Base-by-base conservation (phyloP, 1,140 invertebrate species). In the Anagrus nilaparvatae region DNA sequence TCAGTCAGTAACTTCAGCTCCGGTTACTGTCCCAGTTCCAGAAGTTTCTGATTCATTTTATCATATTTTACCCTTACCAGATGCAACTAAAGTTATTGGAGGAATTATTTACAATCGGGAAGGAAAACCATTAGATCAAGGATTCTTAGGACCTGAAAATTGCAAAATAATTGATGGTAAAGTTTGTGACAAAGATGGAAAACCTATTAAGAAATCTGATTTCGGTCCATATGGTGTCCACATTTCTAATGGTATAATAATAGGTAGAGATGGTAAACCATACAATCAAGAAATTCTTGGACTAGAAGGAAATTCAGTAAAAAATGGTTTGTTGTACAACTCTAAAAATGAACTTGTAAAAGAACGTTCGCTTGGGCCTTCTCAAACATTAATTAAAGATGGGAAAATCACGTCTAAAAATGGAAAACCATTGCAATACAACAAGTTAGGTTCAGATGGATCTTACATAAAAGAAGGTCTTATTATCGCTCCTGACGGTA, bases 211-310 rank as follows among this genome's bases (percentile, higher is more conserved):
- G 20, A 67, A 67, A 23, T 54, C 42, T 1, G 61, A 67, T 25
- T 61, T 67, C 27, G 65, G 65, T 5, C 58, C 60, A 0, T 57
- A 63, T 14, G 61, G 58, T 2, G 43, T 52, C 10, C 53, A 64
- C 29, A 50, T 68, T 4, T 36, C 33, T 5, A 60, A 61, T 30
- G 61, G 67, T 4, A 31, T 60, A 7, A 46, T 69, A 5, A 61
- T 56, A 1, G 62, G 62, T 27, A 69, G 65, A 50, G 66, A 71
- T 31, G 61, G 60, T 0, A 68, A 64, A 42, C 57, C 58, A 27
- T 38, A 61, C 12, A 50, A 64, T 42, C 63, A 67, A 49, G 46
- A 59, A 14, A 25, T 43, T 9, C 40, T 70, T 7, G 60, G 63
- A 5, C 63, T 55, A 10, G 62, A 64, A 21, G 56, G 56, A 20